A percentile compares a stretch with the other conserved stretches of the same genome.
Conservation (phyloP, 1,140 invertebrate species). For the Tetramorium simillimum region DNA sequence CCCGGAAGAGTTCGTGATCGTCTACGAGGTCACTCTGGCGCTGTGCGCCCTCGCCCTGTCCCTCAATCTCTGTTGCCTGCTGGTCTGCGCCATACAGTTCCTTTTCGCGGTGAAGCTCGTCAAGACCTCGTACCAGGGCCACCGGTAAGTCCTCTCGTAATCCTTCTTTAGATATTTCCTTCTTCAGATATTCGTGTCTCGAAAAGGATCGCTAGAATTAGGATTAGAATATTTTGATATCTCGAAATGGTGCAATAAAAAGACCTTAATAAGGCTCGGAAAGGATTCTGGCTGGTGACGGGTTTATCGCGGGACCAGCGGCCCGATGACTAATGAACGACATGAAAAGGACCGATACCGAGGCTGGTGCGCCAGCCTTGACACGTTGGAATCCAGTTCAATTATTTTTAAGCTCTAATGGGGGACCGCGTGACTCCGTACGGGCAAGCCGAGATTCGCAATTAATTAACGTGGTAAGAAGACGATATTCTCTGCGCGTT, state of each 20-base stretch:
- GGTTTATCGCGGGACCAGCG: not conserved
- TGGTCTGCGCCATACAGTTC: slow-evolving; percentile 97
- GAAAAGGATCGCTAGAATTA: not conserved
- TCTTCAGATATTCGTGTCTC: not conserved
- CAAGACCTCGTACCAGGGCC: slow-evolving; percentile 88
- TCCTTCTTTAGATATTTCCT: no score
- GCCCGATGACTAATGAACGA: slow-evolving; percentile 48
- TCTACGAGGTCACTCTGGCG: slow-evolving; percentile 96
- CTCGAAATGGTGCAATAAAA: not conserved
- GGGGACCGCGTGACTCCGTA: not conserved
- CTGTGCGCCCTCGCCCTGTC: slow-evolving; percentile 94
- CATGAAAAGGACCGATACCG: slow-evolving; percentile 43
- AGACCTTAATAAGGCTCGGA: not conserved
- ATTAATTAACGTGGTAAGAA: slow-evolving; percentile 70
- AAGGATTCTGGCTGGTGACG: not conserved
- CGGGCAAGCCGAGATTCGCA: slow-evolving; percentile 48
- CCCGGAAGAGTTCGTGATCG: slow-evolving; percentile 93
- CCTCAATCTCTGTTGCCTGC: slow-evolving; percentile 94
- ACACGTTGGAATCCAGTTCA: slow-evolving; percentile 73
- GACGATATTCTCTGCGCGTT: slow-evolving; percentile 22
- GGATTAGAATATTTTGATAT: not conserved
- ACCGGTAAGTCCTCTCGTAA: slow-evolving; percentile 77
- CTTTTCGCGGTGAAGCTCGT: slow-evolving; percentile 96
- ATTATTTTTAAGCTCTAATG: slow-evolving; percentile 72
- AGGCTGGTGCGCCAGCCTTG: slow-evolving; percentile 44